Evolutionary conservation across 2,113 vertebrate species (phyloP).

Genomic region (Pyrgilauda ruficollis): DNA sequence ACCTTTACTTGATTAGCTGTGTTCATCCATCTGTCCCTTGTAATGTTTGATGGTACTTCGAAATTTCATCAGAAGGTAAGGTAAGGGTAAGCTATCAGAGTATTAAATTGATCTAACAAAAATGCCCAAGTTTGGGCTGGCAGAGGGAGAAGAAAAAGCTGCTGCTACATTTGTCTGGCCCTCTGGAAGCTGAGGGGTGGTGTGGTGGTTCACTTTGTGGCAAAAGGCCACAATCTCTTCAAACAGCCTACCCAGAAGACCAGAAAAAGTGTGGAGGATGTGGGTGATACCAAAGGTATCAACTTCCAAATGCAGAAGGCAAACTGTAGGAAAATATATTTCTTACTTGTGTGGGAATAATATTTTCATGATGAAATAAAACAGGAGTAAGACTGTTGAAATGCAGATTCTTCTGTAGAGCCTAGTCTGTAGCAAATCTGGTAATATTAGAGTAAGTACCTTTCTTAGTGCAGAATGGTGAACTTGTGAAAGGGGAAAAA

Average conservation of each 20-base stretch:
- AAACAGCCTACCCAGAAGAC: background rate
- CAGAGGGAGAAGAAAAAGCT: background rate
- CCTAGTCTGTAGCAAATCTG: background rate
- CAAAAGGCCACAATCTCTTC: background rate
- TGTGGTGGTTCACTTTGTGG: accelerated
- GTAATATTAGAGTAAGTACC: background rate
- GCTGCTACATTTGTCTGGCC: background rate
- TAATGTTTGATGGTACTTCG: background rate
- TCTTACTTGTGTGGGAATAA: background rate
- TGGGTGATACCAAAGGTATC: background rate
- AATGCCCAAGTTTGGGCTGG: background rate
- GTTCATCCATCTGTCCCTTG: background rate
- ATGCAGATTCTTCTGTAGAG: background rate
- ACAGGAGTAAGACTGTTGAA: background rate
- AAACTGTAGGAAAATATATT: background rate
- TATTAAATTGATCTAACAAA: background rate
- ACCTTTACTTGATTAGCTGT: background rate
- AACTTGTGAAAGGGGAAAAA: background rate
- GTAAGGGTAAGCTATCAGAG: background rate
- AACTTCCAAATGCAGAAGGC: background rate
- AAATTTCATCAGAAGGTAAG: background rate
- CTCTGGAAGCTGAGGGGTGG: background rate
- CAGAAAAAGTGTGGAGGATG: background rate
- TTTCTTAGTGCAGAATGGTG: background rate
- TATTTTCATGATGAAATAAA: background rate